Evolutionary conservation across 2,888 invertebrate species (phyloP), one percentile per base, ranked within the genome.

Genomic region (Ferrisia virgata): DNA sequence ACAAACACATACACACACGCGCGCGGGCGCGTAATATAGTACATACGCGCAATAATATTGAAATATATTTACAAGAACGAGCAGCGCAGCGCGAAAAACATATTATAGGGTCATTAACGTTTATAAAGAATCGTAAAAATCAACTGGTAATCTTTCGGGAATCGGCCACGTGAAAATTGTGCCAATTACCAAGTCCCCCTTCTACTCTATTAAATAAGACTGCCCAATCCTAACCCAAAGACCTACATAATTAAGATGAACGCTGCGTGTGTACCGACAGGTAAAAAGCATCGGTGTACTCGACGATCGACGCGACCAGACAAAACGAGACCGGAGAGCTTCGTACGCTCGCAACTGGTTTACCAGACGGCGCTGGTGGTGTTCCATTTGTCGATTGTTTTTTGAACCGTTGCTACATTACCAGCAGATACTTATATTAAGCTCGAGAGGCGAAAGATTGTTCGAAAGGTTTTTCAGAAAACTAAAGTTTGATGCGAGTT

Each of bases 81-180:
- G 53, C 80, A 80, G n/a, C 33, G 28, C 53, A 80, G 53, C 80
- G 40, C 80, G 33, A 47, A 31, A 28, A 53, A 28, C 36, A 76
- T 36, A 36, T 76, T 76, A 36, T 31, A 82, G 82, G 82, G 82
- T 82, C 82, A 82, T 82, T 82, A 82, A 40, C 82, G 82, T 82
- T 82, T 82, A 64, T 58, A 22, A 39, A 39, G 82, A 82, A 82
- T 82, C 82, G 82, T 82, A 82, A 82, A 82, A 82, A 69, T 69
- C 69, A 82, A 64, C 69, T 82, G 82, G 69, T 82, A 36, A 82
- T 82, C 82, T 82, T 82, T 64, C 39, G 64, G 82, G 82, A 82
- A 82, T 82, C 82, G 82, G 82, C 82, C 82, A 82, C 82, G 82
- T 82, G 82, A 82, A 82, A 82, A 82, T 82, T 82, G 82, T 82